Conservation (phyloP, 2,797 vertebrate genomes). For the Streptopelia turtur region DNA sequence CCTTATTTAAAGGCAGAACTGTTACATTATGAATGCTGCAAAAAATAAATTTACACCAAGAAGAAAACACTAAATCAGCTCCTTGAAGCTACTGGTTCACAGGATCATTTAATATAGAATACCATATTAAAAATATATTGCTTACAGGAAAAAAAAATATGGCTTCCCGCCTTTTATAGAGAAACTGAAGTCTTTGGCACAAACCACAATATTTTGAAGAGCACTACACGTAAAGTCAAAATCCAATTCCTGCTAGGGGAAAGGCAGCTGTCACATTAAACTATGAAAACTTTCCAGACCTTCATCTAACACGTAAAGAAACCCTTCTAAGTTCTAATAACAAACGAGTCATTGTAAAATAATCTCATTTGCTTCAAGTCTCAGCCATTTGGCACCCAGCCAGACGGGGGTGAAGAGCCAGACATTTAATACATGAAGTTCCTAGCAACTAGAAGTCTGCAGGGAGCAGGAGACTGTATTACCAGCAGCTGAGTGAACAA, state of each 20-base stretch:
- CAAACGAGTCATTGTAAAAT: slow-evolving; percentile 50
- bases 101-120: neutral
- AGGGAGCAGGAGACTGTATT: slow-evolving; percentile 21
- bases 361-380: slow-evolving; percentile 36
- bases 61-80: neutral
- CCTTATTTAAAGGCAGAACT: neutral
- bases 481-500: slow-evolving; percentile 13
- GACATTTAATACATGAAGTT: slow-evolving; percentile 44
- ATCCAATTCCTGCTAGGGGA: slow-evolving; percentile 4
- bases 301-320: slow-evolving; percentile 30
- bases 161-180: neutral
- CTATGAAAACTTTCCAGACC: slow-evolving; percentile 37
- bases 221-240: neutral
- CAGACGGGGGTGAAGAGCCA: neutral
- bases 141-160: neutral
- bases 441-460: slow-evolving; percentile 39
- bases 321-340: slow-evolving; percentile 31
- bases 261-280: slow-evolving; percentile 34
- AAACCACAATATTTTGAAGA: slow-evolving; percentile 25
- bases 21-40: neutral
- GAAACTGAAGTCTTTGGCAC: slow-evolving; percentile 1
- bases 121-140: neutral
- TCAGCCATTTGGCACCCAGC: slow-evolving; percentile 28
- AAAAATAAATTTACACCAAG: neutral
- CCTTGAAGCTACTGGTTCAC: neutral